Evolutionary conservation across 23 tunicate species (phyloP), one percentile per base, ranked within the genome.

Genomic region (Clavelina lepadiformis): DNA sequence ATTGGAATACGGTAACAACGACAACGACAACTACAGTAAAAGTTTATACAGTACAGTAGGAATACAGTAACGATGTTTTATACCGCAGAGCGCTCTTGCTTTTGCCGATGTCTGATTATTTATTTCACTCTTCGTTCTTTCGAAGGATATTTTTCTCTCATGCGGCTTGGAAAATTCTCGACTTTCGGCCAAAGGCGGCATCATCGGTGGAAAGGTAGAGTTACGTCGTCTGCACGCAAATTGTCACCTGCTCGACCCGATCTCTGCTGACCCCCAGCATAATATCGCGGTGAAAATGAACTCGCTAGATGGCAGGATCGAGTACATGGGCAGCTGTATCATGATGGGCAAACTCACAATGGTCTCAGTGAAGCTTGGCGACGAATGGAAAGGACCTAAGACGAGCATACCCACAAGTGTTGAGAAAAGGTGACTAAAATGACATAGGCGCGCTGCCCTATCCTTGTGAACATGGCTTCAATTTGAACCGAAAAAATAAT

Each of bases 301-400:
- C 52, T 70, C 80, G 47, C 63, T 89, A 27, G 84, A 81, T 56
- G 97, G 97, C 31, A 69, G 79, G 36, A 81, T 89, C 25, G 97
- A 89, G 37, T 77, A 89, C 79, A 76, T 89, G 84, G 97, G 97
- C 11, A 68, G 83, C 3, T 77, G 97, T 50, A 65, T 81, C 20
- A 89, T 89, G 97, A 89, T 89, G 89, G 97, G 97, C 22, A 82
- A 86, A 63, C 65, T 89, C 31, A 81, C 97, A 1, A 22, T 29
- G 0, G 75, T 76, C 28, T n/a, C 63, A 22, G 22, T 89, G 21
- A 71, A 81, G 32, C 53, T 89, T 46, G 63, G 74, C 21, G 97
- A 89, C 62, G 85, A 89, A 60, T 89, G 97, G 97, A 75, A 77
- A 50, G 89, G 69, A 4, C 80, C 80, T 57, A 74, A 61, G n/a